Conservation (phyloP, 1,140 invertebrate species). For the Drosophila fuyamai region DNA sequence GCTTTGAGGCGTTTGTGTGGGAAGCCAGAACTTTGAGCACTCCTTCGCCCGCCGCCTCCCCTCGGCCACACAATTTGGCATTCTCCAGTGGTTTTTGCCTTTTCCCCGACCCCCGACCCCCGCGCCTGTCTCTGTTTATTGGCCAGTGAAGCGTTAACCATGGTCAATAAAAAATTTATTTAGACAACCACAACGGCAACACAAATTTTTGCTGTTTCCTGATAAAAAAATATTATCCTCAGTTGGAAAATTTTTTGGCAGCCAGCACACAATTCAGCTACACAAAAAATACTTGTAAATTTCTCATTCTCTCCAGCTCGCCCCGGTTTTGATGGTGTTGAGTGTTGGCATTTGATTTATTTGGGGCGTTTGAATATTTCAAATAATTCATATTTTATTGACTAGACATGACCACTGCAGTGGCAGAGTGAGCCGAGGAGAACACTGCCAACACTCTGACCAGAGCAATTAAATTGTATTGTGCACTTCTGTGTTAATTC, state of each 20-base stretch:
- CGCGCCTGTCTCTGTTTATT: conserved; percentile 57
- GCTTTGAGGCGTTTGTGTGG: conserved; percentile 71
- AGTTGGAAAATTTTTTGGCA: conserved; percentile 46
- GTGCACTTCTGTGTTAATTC: conserved; percentile 52
- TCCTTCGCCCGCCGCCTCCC: conserved; percentile 2
- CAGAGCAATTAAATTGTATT: conserved; percentile 62
- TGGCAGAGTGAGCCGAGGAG: neutral
- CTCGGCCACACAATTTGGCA: conserved; percentile 10
- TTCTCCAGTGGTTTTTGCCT: conserved; percentile 65
- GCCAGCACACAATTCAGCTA: conserved; percentile 20
- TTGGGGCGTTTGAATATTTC: conserved; percentile 67
- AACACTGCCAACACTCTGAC: conserved; percentile 10
- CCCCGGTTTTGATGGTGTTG: conserved; percentile 37
- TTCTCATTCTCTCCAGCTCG: conserved; percentile 6
- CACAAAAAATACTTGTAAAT: conserved; percentile 48
- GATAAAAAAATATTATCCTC: conserved; percentile 47
- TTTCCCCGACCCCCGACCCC: conserved; percentile 37
- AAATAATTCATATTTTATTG: conserved; percentile 80
- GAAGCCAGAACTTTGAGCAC: conserved; percentile 39
- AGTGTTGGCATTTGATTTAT: conserved; percentile 78
- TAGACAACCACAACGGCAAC: conserved; percentile 72
- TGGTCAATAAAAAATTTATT: conserved; percentile 83
- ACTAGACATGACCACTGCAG: conserved; percentile 48
- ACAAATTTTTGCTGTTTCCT: conserved; percentile 61
- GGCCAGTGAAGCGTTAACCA: conserved; percentile 78